phyloP scores from a whole-genome alignment of 2,113 vertebrate genomes.

The Siniperca knerii region DNA sequence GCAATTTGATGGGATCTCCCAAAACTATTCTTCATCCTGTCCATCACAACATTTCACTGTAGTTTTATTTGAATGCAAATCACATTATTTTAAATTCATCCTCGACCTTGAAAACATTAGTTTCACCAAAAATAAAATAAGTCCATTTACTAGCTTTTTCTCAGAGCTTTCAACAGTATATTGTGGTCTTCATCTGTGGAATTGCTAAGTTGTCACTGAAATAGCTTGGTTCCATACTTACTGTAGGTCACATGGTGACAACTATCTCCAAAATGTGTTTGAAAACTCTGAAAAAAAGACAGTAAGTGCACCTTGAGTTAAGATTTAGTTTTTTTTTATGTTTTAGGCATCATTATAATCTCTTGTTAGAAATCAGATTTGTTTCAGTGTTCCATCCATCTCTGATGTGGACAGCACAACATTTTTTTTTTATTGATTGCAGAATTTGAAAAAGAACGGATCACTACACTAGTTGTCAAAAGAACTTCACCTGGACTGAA shows the following conservation, averaged over 20 bases:
- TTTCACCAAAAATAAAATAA: not conserved
- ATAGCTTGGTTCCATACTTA: not conserved
- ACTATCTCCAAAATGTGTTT: not conserved
- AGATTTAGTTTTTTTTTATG: not conserved
- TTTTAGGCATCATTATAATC: not conserved
- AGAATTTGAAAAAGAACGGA: not conserved
- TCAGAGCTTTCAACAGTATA: not conserved
- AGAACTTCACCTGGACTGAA: no score
- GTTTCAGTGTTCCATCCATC: not conserved
- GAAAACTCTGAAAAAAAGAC: no score
- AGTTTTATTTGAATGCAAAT: not conserved
- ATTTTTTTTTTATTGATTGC: not conserved
- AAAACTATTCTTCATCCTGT: not conserved
- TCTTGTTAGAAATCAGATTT: not conserved
- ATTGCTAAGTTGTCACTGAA: no score
- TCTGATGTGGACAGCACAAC: not conserved
- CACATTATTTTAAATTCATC: not conserved
- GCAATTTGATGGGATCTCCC: not conserved
- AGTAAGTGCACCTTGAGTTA: not conserved
- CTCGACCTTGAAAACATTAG: no score
- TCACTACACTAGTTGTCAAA: not conserved
- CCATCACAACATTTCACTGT: no score
- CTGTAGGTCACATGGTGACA: no score
- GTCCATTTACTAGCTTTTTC: not conserved
- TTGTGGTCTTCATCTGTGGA: not conserved